Conservation (phyloP, 2,113 vertebrate genomes). For the Halichoerus grypus region DNA sequence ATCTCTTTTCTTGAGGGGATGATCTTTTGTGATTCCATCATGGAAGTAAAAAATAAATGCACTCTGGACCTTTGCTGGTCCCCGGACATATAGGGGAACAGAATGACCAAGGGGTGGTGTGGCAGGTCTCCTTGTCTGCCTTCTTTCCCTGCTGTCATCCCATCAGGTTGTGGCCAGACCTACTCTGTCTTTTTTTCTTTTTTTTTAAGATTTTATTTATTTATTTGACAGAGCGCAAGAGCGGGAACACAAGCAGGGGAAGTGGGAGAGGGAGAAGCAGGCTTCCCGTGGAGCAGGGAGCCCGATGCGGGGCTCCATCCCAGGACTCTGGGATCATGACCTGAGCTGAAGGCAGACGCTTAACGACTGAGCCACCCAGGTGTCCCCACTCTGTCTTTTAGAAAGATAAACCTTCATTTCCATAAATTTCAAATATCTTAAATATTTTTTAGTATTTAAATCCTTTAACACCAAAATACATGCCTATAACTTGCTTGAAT, state of each 20-base stretch:
- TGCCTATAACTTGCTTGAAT: not conserved
- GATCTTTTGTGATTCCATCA: not conserved
- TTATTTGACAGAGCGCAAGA: too few species aligned
- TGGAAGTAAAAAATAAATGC: not conserved
- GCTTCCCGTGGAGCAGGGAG: too few species aligned
- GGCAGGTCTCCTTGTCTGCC: rapidly evolving
- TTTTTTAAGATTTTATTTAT: too few species aligned
- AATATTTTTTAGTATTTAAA: not conserved
- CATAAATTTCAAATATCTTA: not conserved
- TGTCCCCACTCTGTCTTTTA: not conserved
- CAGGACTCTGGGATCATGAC: too few species aligned
- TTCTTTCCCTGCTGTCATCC: not conserved
- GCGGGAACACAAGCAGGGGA: too few species aligned
- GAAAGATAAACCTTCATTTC: not conserved
- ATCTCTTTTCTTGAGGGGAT: not conserved
- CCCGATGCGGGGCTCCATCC: too few species aligned
- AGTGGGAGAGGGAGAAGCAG: too few species aligned
- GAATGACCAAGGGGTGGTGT: not conserved
- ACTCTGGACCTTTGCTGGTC: not conserved
- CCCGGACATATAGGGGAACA: not conserved
- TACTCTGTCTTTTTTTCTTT: not conserved
- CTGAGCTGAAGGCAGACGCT: too few species aligned
- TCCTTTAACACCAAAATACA: not conserved
- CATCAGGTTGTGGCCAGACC: not conserved
- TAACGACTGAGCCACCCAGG: too few species aligned